Evolutionary conservation across 30 jellyfish, hydroid and myxozoan species (phyloP), one percentile per base, ranked within the genome.

Genomic region (Mastigias papua): DNA sequence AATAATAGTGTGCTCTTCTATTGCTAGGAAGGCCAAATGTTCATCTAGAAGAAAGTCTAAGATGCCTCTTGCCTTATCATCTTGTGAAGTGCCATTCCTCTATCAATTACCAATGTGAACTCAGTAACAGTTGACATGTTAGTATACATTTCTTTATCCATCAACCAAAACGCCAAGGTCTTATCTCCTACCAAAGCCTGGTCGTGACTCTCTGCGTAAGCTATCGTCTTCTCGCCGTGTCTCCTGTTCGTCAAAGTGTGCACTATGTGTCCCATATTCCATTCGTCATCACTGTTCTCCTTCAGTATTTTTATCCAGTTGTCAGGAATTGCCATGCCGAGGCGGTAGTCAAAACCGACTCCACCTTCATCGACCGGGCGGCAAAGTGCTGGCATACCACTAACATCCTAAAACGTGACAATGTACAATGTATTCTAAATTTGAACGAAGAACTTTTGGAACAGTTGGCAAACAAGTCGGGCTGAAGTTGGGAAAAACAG

Each of bases 131-230:
- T 77, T 10, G 99, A 96, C 99, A 96, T 96, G 37, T 96, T 90
- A 22, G 97, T 88, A 76, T 96, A 96, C 99, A 96, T 96, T 33
- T 91, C 98, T 69, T 91, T 91, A 66, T 96, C 99, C 99, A 96
- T 96, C 64, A 96, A 68, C 99, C 99, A 96, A 74, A 96, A 96
- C 33, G 99, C 99, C 71, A 96, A 54, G 0, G 99, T 96, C 77
- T 96, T 96, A 72, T 96, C 99, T 20, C 99, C 99, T n/a, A 96
- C 99, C 75, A 96, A 68, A 0, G 99, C 99, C 34, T 96, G 99
- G 72, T 96, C 99, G 70, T 96, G 99, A 46, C 98, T 92, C 74
- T 96, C 99, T 15, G 99, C 98, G 68, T 95, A 91, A 1, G 97
- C 97, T 2, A 95, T 82, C 2, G 95, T 87, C 90, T 86, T 95